Evolutionary conservation across 2,888 invertebrate genomes (phyloP), one percentile per base, ranked within the genome.

Genomic region (Leptinotarsa peninsularis): DNA sequence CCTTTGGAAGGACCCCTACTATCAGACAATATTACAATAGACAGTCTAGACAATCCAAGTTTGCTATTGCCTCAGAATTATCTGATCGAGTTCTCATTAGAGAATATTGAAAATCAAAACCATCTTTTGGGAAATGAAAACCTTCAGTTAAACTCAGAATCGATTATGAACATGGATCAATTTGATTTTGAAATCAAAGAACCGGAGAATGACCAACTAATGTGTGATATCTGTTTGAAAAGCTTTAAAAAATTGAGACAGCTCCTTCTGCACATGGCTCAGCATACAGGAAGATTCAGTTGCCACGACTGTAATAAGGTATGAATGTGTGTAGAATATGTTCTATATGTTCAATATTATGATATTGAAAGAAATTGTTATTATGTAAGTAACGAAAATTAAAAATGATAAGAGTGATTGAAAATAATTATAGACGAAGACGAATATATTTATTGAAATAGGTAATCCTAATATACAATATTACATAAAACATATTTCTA

Each of bases 221-320:
- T 85, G 18, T 88, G 88, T 78, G 88, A 88, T 82, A 84, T 88
- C 75, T 88, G 88, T 78, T 78, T 85, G 69, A 86, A 84, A 73
- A 81, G 78, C 18, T 88, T 87, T 78, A 75, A 80, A 4, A 86
- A 84, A 77, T 68, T 81, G 63, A 79, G 75, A 68, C 76, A 79
- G 23, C 76, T 87, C 5, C 75, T 85, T 33, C 73, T 80, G n/a
- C 92, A 92, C 83, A 86, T 91, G 80, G 87, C 88, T 43, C 88
- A 88, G 73, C 91, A 92, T 81, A 89, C 89, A 4, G 90, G 89
- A 2, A 88, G 89, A 76, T 89, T 88, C 81, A 87, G 88, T 60
- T 91, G 91, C 81, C 76, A 83, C 13, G 79, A 85, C 23, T 90
- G 90, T 77, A 82, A 87, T 73, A 87, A 86, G 79, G 89, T 90